Conservation (phyloP, 2,113 vertebrate species). For the Nothoprocta perdicaria region DNA sequence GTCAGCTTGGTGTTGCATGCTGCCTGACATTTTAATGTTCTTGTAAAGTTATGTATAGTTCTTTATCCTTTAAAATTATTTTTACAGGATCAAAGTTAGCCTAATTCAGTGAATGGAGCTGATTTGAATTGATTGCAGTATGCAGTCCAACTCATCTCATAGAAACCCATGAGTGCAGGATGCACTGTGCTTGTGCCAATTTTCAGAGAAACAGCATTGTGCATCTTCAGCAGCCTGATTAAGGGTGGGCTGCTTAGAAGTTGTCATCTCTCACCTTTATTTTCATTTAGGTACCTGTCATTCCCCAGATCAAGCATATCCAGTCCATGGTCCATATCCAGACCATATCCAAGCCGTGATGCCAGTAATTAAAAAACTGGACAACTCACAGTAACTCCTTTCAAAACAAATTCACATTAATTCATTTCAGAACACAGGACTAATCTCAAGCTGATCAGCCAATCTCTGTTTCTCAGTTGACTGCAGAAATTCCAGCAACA, state of each 20-base stretch:
- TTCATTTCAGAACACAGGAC: no score
- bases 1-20: background rate
- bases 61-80: background rate
- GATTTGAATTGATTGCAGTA: constrained; percentile 8
- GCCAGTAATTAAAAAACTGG: background rate
- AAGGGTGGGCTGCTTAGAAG: background rate
- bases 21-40: background rate
- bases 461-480: background rate
- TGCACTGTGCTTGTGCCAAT: background rate
- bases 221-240: background rate
- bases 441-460: background rate
- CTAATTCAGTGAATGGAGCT: background rate
- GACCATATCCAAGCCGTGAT: background rate
- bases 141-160: background rate
- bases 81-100: background rate
- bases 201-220: background rate
- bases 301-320: background rate
- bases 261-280: background rate
- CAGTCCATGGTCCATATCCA: background rate
- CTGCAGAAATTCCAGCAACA: background rate
- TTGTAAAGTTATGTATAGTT: background rate
- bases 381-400: background rate
- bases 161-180: constrained; percentile 15
- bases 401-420: no score
- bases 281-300: background rate